Evolutionary conservation across 2,797 vertebrate species (phyloP).

Genomic region (Phoxinus dragarum): DNA sequence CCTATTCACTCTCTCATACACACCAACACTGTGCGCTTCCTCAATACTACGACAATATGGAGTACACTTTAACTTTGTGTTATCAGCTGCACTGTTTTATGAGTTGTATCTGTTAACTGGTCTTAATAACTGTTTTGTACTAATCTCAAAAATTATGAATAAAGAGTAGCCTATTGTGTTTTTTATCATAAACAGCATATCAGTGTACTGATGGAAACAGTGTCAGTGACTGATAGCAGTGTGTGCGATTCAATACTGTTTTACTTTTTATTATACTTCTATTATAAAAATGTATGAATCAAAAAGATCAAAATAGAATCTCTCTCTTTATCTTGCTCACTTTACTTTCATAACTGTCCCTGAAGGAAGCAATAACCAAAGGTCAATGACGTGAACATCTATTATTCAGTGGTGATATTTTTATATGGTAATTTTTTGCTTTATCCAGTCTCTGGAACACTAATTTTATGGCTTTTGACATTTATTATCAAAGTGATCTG

Average conservation of each 20-base stretch:
- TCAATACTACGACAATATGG: not conserved
- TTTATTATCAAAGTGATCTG: slow-evolving; percentile 33
- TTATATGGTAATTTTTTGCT: slow-evolving; percentile 24
- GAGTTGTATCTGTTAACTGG: slow-evolving; percentile 22
- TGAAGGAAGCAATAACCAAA: slow-evolving; percentile 33
- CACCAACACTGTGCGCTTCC: not conserved
- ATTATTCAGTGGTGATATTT: slow-evolving; percentile 34
- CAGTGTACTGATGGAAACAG: slow-evolving; percentile 5
- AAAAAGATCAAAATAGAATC: slow-evolving; percentile 29
- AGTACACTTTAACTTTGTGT: slow-evolving; percentile 31
- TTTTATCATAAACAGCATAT: slow-evolving; percentile 28
- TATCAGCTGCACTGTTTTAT: slow-evolving; percentile 26
- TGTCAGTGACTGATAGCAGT: not conserved
- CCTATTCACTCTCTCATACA: not conserved
- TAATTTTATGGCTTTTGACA: slow-evolving; percentile 39
- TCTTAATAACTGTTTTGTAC: slow-evolving; percentile 27
- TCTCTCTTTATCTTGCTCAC: slow-evolving; percentile 31
- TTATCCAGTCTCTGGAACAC: slow-evolving; percentile 13
- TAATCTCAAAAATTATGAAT: slow-evolving; percentile 15
- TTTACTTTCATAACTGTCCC: slow-evolving; percentile 18
- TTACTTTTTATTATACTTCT: slow-evolving; percentile 11
- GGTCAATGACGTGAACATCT: slow-evolving; percentile 7
- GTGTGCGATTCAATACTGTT: slow-evolving; percentile 3
- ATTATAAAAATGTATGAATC: not conserved
- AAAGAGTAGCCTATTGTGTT: not conserved